Base-by-base conservation (phyloP, 2,113 vertebrate species). In the Setophaga coronata region DNA sequence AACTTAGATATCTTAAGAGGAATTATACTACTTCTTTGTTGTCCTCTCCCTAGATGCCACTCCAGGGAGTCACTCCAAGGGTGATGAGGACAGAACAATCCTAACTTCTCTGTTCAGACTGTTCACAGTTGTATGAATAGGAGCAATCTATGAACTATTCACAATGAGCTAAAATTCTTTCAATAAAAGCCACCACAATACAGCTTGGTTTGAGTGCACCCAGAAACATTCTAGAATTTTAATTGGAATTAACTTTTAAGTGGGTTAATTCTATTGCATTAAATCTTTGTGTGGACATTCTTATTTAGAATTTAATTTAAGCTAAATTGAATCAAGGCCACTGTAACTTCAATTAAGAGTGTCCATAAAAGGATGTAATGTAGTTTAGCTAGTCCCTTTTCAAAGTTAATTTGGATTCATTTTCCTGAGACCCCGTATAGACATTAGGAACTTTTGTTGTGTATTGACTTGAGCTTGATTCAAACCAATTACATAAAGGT, bases 301-400 rank as follows among this genome's bases (percentile, higher is more conserved):
- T 78, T 92, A 89, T 91, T 95, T 91, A 81, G 72, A 94, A 95
- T 91, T 92, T 96, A 92, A 94, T 95, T 95, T 87, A 84, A 89
- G 40, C 65, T 87, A 87, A 91, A 96, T 95, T 95, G 73, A 95
- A 96, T 96, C 81, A 94, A 94, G 72, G 72, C 64, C 93, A 92
- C 77, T 94, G 89, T 90, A 95, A 95, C 93, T 96, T 95, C 91
- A 96, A 94, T 89, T 95, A 95, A 87, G 72, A 89, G 80, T 95
- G 91, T 91, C 80, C 87, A 94, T 95, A 92, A 95, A 94, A 89
- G 48, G 91, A 92, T 43, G 74, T 71, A 95, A 95, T 87, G 69
- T n/a, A 85, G 81, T 92, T 87, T 86, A 95, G 74, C 34, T 76
- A 85, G 71, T 82, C 40, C 47, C 65, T 93, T 96, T 95, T 91